phyloP scores from a whole-genome alignment of 2,888 invertebrate genomes.

The Machimus rusticus region DNA sequence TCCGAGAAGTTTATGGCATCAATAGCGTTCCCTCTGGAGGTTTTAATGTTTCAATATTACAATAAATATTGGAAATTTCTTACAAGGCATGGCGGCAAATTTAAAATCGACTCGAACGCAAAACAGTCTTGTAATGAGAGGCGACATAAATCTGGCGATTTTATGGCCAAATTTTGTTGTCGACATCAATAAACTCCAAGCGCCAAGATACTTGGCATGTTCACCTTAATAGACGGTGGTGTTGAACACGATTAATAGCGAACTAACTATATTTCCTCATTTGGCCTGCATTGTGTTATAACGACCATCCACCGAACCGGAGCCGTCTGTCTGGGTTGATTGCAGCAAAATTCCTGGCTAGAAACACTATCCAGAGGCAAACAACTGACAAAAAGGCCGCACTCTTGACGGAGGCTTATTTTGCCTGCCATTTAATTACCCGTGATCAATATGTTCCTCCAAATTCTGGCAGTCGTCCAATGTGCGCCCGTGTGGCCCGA shows the following conservation, averaged over 20 bases:
- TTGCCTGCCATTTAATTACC: not conserved
- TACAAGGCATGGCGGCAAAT: not conserved
- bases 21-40: not conserved
- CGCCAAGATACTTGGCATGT: not conserved
- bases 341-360: not conserved
- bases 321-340: not conserved
- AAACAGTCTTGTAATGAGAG: not conserved
- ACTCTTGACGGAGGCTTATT: not conserved
- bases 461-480: not conserved
- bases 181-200: not conserved
- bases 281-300: not conserved
- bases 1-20: not conserved
- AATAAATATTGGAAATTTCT: not conserved
- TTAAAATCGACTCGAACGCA: not conserved
- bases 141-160: not conserved
- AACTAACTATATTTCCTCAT: not conserved
- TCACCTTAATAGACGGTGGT: not conserved
- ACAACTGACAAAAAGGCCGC: not conserved
- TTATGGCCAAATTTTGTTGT: not conserved
- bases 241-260: not conserved
- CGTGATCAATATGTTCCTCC: not conserved
- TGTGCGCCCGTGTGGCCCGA: not conserved
- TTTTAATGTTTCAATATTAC: not conserved
- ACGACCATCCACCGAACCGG: not conserved
- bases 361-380: not conserved